These are phyloP conservation scores for Allochrocebus solatus DNA, from an alignment of 2,797 vertebrate species.

Conservation along the genomic window DNA sequence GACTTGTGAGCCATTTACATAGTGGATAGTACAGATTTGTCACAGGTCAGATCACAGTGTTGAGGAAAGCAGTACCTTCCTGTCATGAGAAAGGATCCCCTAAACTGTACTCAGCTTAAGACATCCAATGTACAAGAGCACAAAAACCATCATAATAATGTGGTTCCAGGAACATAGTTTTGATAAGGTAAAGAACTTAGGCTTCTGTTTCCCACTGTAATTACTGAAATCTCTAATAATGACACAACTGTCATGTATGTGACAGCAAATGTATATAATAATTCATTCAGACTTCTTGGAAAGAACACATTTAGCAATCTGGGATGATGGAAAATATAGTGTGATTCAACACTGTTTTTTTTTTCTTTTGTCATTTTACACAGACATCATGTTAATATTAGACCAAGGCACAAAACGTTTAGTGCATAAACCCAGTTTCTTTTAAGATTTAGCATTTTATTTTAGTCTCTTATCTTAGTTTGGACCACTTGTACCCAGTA, in stretches of 20 bases:
- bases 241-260: constrained; percentile 72
- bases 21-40: constrained; percentile 81
- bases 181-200: constrained; percentile 76
- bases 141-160: constrained; percentile 73
- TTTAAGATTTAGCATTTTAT: constrained; percentile 81
- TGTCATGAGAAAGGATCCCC: constrained; percentile 82
- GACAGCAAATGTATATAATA: constrained; percentile 77
- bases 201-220: constrained; percentile 78
- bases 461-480: constrained; percentile 73
- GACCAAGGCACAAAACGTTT: constrained; percentile 90
- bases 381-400: constrained; percentile 85
- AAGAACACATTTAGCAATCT: constrained; percentile 68
- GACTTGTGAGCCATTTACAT: constrained; percentile 83
- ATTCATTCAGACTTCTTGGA: constrained; percentile 68
- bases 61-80: constrained; percentile 84
- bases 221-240: constrained; percentile 86
- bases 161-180: constrained; percentile 73
- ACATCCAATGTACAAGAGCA: constrained; percentile 83
- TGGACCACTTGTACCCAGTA: constrained; percentile 83
- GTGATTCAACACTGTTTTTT: constrained; percentile 79
- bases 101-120: constrained; percentile 85
- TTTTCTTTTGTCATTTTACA: constrained; percentile 73
- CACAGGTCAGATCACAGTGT: constrained; percentile 89
- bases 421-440: constrained; percentile 87
- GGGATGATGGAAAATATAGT: constrained; percentile 76